Base-by-base conservation (phyloP, 64 coral and sea anemone species). In the Catalaphyllia jardinei region DNA sequence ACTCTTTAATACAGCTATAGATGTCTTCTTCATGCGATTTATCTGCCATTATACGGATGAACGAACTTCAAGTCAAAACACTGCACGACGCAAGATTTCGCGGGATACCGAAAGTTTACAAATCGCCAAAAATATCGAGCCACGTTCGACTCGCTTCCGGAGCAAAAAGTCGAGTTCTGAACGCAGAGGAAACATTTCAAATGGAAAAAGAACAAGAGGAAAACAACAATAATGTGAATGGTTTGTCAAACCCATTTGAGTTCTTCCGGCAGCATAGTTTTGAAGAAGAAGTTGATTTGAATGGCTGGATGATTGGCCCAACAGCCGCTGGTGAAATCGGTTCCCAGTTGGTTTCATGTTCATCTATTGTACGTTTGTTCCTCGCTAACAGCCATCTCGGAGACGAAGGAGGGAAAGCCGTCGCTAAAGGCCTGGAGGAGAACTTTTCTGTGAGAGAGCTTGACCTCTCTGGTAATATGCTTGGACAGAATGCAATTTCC, bases 401-500 rank as follows among this genome's bases (percentile, higher is more conserved):
- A 27, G 80, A 95, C 50, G 89, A 95, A 78, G 89, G 93, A 30
- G 93, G 77, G 35, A 52, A 71, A 55, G 69, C 51, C 12, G 38
- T 95, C 46, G 93, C 86, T 3, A 77, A 86, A 78, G 93, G 93
- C 17, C 61, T 95, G 57, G 51, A 75, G 38, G 52, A 67, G 27
- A 91, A 91, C 75, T 52, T 14, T 46, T 73, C 67, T 77, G 78
- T 95, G 29, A 80, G 18, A 60, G 89, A 88, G 27, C 46, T 95
- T n/a, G 89, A 95, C 55, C 62, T 95, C 31, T 91, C 93, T 16
- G 71, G 71, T 18, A 92, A 95, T 84, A 61, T 49, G 18, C 83
- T 95, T 15, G 77, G 74, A 62, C 50, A 38, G 73, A 38, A 31
- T 39, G 33, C 84, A 17, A 72, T 92, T 17, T 22, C 72, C 13